phyloP scores from a whole-genome alignment of 2,797 vertebrate genomes.

The Ispidina lecontei region DNA sequence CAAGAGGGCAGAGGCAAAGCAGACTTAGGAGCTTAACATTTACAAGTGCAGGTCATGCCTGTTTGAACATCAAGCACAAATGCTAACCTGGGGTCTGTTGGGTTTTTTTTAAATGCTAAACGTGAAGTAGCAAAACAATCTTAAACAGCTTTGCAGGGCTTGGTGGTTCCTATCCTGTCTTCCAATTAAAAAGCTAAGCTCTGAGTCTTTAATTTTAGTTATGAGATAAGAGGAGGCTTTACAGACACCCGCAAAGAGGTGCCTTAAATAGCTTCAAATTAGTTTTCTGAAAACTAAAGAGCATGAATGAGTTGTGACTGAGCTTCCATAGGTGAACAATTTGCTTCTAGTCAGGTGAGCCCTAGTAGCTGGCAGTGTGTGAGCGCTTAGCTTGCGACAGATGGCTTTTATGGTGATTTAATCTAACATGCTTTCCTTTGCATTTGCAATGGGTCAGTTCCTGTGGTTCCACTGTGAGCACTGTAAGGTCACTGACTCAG shows the following conservation, averaged over 20 bases:
- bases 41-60: not conserved
- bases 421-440: not conserved
- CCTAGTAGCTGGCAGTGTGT: not conserved
- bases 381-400: slow-evolving; percentile 20
- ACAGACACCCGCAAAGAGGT: not conserved
- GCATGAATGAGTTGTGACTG: not conserved
- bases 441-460: slow-evolving; percentile 7
- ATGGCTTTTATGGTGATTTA: slow-evolving; percentile 40
- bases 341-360: slow-evolving; percentile 39
- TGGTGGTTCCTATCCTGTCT: not conserved
- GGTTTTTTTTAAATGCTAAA: not conserved
- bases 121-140: not conserved
- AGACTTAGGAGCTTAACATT: not conserved
- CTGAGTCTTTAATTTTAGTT: not conserved
- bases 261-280: not conserved
- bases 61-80: not conserved
- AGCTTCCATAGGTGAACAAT: not conserved
- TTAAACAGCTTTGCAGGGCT: not conserved
- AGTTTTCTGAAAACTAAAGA: not conserved
- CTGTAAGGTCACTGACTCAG: not conserved
- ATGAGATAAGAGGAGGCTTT: not conserved
- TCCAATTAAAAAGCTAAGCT: not conserved
- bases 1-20: not conserved
- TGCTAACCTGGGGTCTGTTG: not conserved
- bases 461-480: not conserved